Conservation (phyloP, 2,888 invertebrate genomes). For the Drosophila mimica region DNA sequence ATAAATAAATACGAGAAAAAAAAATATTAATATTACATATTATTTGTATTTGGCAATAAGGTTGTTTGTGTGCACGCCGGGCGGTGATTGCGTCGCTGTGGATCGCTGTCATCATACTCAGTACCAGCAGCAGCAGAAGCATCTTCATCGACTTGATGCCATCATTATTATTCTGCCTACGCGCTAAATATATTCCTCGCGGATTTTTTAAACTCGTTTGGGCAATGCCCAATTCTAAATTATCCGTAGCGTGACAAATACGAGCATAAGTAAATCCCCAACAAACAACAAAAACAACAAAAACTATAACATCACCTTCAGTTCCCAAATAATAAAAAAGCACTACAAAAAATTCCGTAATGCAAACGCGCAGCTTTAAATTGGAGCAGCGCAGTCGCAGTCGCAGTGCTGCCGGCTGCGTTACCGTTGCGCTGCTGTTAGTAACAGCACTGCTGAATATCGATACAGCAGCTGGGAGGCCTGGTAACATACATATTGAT, state of each 20-base stretch:
- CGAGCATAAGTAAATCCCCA: constrained; percentile 6
- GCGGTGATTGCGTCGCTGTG: constrained; percentile 42
- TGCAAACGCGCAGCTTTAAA: constrained; percentile 60
- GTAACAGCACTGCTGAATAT: constrained; percentile 54
- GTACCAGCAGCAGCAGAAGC: constrained; percentile 10
- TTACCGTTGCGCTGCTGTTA: constrained; percentile 55
- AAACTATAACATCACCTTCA: constrained; percentile 15
- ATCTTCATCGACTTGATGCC: constrained; percentile 9
- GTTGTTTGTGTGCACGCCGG: constrained; percentile 54
- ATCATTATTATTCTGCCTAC: constrained; percentile 71
- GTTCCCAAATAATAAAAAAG: constrained; percentile 28
- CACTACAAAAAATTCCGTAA: constrained; percentile 29
- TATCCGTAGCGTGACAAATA: constrained; percentile 66
- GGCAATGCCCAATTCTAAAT: constrained; percentile 76
- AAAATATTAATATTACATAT: constrained; percentile 70
- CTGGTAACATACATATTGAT: constrained; percentile 52
- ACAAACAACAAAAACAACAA: constrained; percentile 15
- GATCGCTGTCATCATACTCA: constrained; percentile 56
- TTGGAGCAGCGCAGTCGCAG: constrained; percentile 40
- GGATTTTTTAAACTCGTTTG: constrained; percentile 40
- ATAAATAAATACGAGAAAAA: constrained; percentile 51
- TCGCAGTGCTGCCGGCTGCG: constrained; percentile 29
- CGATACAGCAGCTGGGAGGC: constrained; percentile 64
- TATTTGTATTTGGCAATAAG: constrained; percentile 74
- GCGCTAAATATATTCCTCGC: constrained; percentile 71